A percentile compares a stretch with the other conserved stretches of the same genome.
phyloP scores from a whole-genome alignment of 2,888 invertebrate genomes.

The Drosophila subquinaria region DNA sequence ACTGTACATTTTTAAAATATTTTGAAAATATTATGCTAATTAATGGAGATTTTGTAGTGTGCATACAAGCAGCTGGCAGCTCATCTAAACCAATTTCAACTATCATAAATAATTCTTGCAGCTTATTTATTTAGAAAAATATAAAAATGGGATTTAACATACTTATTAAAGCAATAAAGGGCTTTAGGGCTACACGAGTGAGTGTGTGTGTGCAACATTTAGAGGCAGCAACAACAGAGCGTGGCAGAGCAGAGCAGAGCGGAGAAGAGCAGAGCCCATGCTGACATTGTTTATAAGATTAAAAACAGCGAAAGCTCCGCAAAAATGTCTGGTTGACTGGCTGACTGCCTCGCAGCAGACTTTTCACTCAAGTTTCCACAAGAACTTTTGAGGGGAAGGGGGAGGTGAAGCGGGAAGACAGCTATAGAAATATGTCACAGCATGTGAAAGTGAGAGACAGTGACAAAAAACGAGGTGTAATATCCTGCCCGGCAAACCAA shows the following conservation, averaged over 20 bases:
- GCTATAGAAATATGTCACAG: conserved; percentile 78
- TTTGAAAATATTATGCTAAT: no score
- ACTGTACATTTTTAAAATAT: no score
- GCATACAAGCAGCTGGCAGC: not conserved
- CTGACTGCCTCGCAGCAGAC: conserved; percentile 53
- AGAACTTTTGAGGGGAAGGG: conserved; percentile 12
- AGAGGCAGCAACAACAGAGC: conserved; percentile 25
- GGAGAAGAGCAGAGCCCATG: conserved; percentile 50
- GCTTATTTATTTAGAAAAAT: conserved; percentile 13
- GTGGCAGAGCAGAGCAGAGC: conserved; percentile 33
- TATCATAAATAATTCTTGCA: conserved; percentile 18
- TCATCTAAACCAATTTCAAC: conserved; percentile 17
- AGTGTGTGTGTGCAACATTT: conserved; percentile 61
- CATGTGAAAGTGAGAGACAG: conserved; percentile 80
- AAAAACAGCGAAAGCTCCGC: conserved; percentile 52
- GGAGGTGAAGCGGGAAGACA: conserved; percentile 12
- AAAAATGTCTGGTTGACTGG: conserved; percentile 63
- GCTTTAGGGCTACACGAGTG: conserved; percentile 41
- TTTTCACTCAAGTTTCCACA: conserved; percentile 53
- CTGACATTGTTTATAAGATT: conserved; percentile 78
- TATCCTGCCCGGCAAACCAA: conserved; percentile 69
- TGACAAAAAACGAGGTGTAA: conserved; percentile 77
- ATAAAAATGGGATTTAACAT: conserved; percentile 60
- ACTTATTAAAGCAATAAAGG: conserved; percentile 77
- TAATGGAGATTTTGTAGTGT: conserved; percentile 3